A percentile compares a stretch with the other conserved stretches of the same genome.
These are phyloP conservation scores for Sebastes matsubarae DNA, from an alignment of 2,797 vertebrate species.

Conservation along the genomic window DNA sequence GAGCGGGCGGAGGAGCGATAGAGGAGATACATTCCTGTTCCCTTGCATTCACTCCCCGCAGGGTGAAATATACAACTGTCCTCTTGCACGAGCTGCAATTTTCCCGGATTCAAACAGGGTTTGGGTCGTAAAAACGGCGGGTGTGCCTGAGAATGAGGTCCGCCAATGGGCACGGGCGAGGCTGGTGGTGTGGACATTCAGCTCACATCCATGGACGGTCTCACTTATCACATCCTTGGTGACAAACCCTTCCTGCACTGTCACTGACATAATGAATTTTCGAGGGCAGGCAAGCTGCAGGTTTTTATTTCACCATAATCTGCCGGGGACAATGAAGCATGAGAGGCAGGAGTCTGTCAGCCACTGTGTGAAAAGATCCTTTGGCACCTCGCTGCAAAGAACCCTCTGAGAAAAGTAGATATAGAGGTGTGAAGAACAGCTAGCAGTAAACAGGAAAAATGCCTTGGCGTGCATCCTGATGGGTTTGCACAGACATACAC, in stretches of 20 bases:
- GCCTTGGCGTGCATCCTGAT: conserved; percentile 62
- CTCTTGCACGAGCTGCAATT: conserved; percentile 21
- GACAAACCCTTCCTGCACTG: conserved; percentile 49
- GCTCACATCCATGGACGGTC: conserved; percentile 32
- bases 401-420: conserved; percentile 69
- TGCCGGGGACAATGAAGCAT: conserved; percentile 59
- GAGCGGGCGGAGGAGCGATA: conserved; percentile 28
- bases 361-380: conserved; percentile 66
- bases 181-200: conserved; percentile 14
- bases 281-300: conserved; percentile 43
- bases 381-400: conserved; percentile 67
- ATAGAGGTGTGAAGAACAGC: conserved; percentile 70
- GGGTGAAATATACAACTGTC: conserved; percentile 44
- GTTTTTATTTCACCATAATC: conserved; percentile 69
- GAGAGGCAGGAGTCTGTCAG: conserved; percentile 69
- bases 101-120: conserved; percentile 45
- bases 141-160: conserved; percentile 30
- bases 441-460: conserved; percentile 63
- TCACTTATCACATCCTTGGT: conserved; percentile 33
- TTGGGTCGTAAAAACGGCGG: conserved; percentile 25
- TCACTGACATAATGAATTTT: conserved; percentile 62
- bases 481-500: conserved; percentile 52
- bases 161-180: not conserved
- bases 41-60: conserved; percentile 30
- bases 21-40: conserved; percentile 44